These are phyloP conservation scores for Eumeta japonica DNA, from an alignment of 1,140 invertebrate genomes.

Conservation along the genomic window DNA sequence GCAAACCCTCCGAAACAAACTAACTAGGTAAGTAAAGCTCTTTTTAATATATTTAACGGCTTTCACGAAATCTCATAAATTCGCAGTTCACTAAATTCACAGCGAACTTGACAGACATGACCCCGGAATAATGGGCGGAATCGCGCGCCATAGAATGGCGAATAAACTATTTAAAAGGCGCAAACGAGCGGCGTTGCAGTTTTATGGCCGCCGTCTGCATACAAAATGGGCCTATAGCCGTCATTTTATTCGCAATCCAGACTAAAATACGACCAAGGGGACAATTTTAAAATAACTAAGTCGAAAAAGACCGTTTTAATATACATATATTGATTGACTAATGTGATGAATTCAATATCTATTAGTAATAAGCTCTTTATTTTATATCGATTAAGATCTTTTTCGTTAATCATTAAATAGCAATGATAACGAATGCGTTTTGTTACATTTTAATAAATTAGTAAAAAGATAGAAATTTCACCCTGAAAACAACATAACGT, in stretches of 20 bases:
- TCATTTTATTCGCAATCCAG: too few relatives aligned
- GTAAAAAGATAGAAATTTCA: constrained; percentile 10
- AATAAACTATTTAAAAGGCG: constrained; percentile 25
- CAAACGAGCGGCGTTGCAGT: constrained; percentile 13
- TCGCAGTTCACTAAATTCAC: too few relatives aligned
- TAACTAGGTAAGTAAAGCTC: too few relatives aligned
- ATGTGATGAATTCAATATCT: constrained; percentile 10
- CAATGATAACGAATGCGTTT: too few relatives aligned
- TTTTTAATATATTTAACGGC: too few relatives aligned
- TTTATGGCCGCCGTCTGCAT: constrained; percentile 19
- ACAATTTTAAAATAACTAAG: too few relatives aligned
- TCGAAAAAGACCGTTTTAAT: too few relatives aligned
- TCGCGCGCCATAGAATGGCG: constrained; percentile 21
- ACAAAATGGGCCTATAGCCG: constrained; percentile 14
- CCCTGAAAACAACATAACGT: constrained; percentile 7
- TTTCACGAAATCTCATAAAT: too few relatives aligned
- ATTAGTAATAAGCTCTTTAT: constrained; percentile 7
- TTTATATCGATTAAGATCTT: neutral
- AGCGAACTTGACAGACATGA: constrained; percentile 21
- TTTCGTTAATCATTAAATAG: too few relatives aligned
- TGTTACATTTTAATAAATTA: constrained; percentile 8
- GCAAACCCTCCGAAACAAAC: too few relatives aligned
- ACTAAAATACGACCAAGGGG: too few relatives aligned
- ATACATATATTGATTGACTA: constrained; percentile 10
- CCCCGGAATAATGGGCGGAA: constrained; percentile 23